These are phyloP conservation scores for Ellobium chinense DNA, from an alignment of 2,888 invertebrate genomes.

Conservation along the genomic window DNA sequence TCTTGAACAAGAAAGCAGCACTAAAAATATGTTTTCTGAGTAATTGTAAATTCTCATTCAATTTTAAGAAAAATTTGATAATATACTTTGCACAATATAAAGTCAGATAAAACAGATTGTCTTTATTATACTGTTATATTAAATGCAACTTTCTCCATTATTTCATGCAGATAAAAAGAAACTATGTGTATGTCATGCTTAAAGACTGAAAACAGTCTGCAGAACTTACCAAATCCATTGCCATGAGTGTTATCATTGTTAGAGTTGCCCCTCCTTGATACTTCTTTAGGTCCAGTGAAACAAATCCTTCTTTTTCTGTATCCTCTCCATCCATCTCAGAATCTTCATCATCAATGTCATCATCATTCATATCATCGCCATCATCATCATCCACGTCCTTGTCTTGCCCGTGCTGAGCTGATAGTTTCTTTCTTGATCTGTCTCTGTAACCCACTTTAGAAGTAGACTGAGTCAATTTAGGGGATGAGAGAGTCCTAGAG, in stretches of 20 bases:
- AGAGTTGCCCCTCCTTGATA: conserved; percentile 29
- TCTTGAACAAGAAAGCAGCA: too few species aligned
- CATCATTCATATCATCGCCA: neutral
- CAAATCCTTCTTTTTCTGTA: neutral
- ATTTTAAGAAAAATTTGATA: too few species aligned
- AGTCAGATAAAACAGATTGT: too few species aligned
- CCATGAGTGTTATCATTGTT: conserved; percentile 1
- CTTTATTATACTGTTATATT: too few species aligned
- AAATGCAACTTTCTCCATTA: too few species aligned
- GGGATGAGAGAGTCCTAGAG: neutral
- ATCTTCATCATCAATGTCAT: neutral
- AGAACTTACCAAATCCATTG: conserved; percentile 34
- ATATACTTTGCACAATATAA: too few species aligned
- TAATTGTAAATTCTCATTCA: too few species aligned
- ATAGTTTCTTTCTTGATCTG: neutral
- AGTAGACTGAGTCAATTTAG: neutral
- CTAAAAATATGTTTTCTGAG: too few species aligned
- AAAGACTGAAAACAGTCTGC: too few species aligned
- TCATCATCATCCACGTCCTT: neutral
- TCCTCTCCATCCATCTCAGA: neutral
- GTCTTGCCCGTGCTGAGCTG: neutral
- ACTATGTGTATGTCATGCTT: too few species aligned
- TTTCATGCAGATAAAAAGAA: too few species aligned
- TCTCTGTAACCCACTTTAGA: neutral
- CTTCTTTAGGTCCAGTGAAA: neutral